phyloP scores from a whole-genome alignment of 2,888 invertebrate genomes.

The Priapulus caudatus region DNA sequence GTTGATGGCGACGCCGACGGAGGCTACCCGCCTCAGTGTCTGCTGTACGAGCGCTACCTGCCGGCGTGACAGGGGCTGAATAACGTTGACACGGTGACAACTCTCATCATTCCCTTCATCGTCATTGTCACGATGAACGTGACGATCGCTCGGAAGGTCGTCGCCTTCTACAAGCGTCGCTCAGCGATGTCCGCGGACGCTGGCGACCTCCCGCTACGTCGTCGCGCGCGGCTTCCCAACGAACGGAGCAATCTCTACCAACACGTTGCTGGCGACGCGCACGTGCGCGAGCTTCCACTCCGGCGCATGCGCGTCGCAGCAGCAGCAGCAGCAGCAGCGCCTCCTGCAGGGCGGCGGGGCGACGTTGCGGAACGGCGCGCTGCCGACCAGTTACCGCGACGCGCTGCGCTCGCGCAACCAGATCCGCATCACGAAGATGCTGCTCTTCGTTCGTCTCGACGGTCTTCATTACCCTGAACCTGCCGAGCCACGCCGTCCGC shows the following conservation, averaged over 20 bases:
- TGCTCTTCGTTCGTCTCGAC: conserved; percentile 26
- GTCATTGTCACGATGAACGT: conserved; percentile 27
- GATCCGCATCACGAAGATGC: conserved; percentile 25
- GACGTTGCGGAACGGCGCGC: neutral
- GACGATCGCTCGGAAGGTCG: conserved; percentile 24
- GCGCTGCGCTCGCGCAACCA: conserved; percentile 13
- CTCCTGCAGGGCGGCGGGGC: neutral
- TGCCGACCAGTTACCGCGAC: neutral
- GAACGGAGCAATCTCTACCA: conserved; percentile 15
- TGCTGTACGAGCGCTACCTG: neutral
- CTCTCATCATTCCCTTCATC: conserved; percentile 27
- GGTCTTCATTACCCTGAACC: conserved; percentile 27
- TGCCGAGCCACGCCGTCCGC: conserved; percentile 31
- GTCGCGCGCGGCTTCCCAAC: too few relatives aligned
- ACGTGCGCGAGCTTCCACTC: conserved; percentile 34
- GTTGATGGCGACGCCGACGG: neutral
- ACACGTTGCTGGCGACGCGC: neutral
- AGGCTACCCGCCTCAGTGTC: too few relatives aligned
- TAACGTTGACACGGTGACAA: conserved; percentile 25
- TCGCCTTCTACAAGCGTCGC: conserved; percentile 20
- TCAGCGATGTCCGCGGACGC: too few relatives aligned
- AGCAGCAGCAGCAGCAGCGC: conserved; percentile 43
- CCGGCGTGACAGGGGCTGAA: neutral
- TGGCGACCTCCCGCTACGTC: conserved; percentile 51
- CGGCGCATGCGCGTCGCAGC: conserved; percentile 37